phyloP scores from a whole-genome alignment of 2,113 vertebrate genomes.

The Tragelaphus imberbis region DNA sequence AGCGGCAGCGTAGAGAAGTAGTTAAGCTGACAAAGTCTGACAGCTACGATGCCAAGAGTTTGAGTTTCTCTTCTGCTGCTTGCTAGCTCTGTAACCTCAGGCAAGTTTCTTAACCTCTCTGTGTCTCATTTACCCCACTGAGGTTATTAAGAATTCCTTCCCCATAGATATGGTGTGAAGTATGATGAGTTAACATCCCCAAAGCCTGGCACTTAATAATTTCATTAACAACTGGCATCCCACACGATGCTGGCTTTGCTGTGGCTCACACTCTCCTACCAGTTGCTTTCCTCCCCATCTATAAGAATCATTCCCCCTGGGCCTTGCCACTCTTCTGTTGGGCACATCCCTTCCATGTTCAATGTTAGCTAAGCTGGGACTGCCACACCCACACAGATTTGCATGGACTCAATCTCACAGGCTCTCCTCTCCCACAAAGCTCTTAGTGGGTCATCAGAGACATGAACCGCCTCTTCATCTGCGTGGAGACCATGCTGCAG shows the following conservation, averaged over 20 bases:
- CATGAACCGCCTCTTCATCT: background rate
- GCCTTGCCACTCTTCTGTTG: background rate
- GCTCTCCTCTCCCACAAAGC: background rate
- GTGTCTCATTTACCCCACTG: background rate
- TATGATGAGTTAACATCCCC: background rate
- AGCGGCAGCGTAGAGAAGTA: background rate
- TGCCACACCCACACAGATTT: background rate
- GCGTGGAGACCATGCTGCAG: background rate
- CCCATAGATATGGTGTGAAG: background rate
- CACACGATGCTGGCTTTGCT: background rate
- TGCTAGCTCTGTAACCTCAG: background rate
- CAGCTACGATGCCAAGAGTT: background rate
- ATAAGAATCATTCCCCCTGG: background rate
- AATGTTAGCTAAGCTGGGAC: background rate
- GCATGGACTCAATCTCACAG: background rate
- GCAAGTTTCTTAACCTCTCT: constrained; percentile 26
- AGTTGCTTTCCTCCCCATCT: background rate
- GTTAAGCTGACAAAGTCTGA: background rate
- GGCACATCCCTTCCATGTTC: background rate
- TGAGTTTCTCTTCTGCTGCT: background rate
- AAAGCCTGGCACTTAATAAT: background rate
- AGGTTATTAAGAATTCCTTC: background rate
- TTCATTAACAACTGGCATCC: background rate
- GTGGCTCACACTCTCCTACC: background rate
- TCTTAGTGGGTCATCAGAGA: background rate